These are phyloP conservation scores for Brachyistius frenatus DNA, from an alignment of 2,113 vertebrate genomes.

Conservation along the genomic window DNA sequence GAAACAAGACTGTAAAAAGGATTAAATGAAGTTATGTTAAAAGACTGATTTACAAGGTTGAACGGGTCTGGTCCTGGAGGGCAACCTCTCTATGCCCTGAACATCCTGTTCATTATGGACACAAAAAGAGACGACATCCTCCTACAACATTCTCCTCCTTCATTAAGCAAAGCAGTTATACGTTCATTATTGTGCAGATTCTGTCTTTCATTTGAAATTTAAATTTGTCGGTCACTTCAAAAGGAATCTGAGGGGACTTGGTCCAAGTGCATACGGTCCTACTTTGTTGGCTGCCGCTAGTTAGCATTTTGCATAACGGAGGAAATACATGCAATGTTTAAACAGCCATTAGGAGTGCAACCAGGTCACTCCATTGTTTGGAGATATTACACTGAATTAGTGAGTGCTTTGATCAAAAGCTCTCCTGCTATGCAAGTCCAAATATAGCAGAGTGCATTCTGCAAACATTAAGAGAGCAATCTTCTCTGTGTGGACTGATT, in stretches of 20 bases:
- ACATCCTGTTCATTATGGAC: constrained; percentile 82
- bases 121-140: constrained; percentile 82
- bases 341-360: constrained; percentile 87
- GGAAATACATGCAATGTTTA: constrained; percentile 90
- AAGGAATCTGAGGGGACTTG: constrained; percentile 90
- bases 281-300: constrained; percentile 89
- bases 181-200: constrained; percentile 94
- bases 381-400: constrained; percentile 85
- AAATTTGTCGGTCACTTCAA: constrained; percentile 96
- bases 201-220: constrained; percentile 94
- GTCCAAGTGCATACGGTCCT: constrained; percentile 86
- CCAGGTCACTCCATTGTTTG: constrained; percentile 83
- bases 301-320: constrained; percentile 93
- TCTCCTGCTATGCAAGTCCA: constrained; percentile 81
- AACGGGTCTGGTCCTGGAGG: constrained; percentile 66
- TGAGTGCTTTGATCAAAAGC: constrained; percentile 84
- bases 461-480: constrained; percentile 78
- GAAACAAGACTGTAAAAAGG: constrained; percentile 67
- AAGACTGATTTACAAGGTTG: constrained; percentile 77
- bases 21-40: constrained; percentile 77
- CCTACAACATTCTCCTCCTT: constrained; percentile 83
- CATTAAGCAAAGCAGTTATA: constrained; percentile 85
- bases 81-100: constrained; percentile 69
- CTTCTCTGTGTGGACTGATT: constrained; percentile 71
- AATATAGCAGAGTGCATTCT: constrained; percentile 81